Evolutionary conservation across 2,888 invertebrate species (phyloP).

Genomic region (Trypoxylon attenuatum): DNA sequence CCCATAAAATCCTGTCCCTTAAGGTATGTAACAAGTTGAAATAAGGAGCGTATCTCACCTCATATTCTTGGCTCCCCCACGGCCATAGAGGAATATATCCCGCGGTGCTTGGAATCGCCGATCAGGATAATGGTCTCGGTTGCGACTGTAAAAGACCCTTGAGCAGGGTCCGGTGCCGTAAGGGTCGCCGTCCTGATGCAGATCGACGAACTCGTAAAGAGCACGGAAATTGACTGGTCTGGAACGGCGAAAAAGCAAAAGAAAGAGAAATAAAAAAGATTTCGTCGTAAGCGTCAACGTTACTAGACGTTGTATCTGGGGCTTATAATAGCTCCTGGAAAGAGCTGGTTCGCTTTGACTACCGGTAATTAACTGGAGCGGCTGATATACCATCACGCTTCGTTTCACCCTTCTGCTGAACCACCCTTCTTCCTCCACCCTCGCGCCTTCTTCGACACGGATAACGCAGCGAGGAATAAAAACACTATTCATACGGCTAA

Average conservation of each 20-base stretch:
- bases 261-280: background rate
- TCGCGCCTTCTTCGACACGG: too few relatives aligned
- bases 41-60: slow-evolving; percentile 80
- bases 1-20: too few relatives aligned
- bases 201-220: slow-evolving; percentile 91
- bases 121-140: slow-evolving; percentile 80
- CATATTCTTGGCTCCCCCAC: slow-evolving; percentile 88
- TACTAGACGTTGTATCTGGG: slow-evolving; percentile 1
- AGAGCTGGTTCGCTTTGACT: slow-evolving; percentile 11
- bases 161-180: slow-evolving; percentile 86
- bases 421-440: too few relatives aligned
- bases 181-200: slow-evolving; percentile 89
- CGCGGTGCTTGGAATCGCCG: slow-evolving; percentile 86
- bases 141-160: slow-evolving; percentile 83
- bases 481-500: too few relatives aligned
- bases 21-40: too few relatives aligned
- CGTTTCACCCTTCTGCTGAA: too few relatives aligned
- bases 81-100: slow-evolving; percentile 89
- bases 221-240: slow-evolving; percentile 91
- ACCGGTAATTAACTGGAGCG: slow-evolving; percentile 34
- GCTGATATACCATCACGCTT: slow-evolving; percentile 23
- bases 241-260: slow-evolving; percentile 22
- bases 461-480: too few relatives aligned
- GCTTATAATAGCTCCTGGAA: slow-evolving; percentile 5
- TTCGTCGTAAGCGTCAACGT: background rate